Conservation (phyloP, 2,797 vertebrate species). For the Lacerta agilis region DNA sequence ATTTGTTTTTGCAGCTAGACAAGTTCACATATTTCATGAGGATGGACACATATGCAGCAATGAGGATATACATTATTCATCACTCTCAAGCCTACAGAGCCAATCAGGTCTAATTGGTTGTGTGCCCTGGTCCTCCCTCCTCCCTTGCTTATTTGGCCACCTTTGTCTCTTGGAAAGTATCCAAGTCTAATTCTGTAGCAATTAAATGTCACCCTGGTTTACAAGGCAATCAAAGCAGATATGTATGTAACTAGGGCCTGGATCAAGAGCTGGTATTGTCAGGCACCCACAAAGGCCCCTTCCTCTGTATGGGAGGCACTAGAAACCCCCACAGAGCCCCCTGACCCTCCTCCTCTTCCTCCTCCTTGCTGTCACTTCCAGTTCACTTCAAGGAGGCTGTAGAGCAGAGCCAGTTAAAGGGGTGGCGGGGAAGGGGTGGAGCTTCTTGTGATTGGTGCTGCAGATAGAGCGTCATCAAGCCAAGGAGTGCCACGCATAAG, state of each 20-base stretch:
- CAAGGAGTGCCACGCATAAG: too few species aligned
- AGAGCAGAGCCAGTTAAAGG: too few species aligned
- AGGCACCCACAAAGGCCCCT: neutral
- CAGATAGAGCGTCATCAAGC: too few species aligned
- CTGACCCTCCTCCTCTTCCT: neutral
- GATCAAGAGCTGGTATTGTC: neutral
- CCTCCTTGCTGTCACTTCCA: neutral
- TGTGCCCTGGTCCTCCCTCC: neutral
- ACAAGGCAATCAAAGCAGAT: neutral
- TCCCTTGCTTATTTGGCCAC: neutral
- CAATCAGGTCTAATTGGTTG: neutral
- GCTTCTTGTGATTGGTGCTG: too few species aligned
- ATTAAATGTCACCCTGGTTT: neutral
- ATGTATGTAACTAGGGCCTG: neutral
- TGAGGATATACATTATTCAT: conserved; percentile 5
- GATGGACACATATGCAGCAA: neutral
- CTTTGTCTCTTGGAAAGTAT: conserved; percentile 18
- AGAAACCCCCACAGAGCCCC: too few species aligned
- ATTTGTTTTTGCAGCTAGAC: conserved; percentile 42
- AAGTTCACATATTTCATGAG: conserved; percentile 29
- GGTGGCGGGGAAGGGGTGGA: too few species aligned
- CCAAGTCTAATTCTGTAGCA: conserved; percentile 26
- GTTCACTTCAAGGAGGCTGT: too few species aligned
- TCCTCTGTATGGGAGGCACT: neutral
- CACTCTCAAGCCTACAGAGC: neutral